These are phyloP conservation scores for Epirrita christyi DNA, from an alignment of 2,888 invertebrate species.

Conservation along the genomic window DNA sequence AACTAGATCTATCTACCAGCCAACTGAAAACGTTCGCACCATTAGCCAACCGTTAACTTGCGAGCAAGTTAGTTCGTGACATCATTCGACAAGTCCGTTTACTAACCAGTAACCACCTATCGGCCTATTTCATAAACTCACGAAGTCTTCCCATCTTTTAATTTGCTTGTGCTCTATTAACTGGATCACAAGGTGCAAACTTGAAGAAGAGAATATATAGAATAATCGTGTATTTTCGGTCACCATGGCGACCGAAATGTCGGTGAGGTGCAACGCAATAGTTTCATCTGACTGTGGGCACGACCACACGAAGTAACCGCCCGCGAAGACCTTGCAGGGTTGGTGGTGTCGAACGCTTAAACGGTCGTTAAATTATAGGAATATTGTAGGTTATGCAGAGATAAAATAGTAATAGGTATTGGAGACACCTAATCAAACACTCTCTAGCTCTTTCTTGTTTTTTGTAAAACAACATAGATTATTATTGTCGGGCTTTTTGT, in stretches of 20 bases:
- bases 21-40: constrained; percentile 41
- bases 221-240: constrained; percentile 67
- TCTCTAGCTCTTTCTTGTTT: no score
- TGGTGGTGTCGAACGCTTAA: constrained; percentile 30
- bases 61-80: constrained; percentile 57
- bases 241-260: constrained; percentile 75
- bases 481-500: no score
- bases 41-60: constrained; percentile 45
- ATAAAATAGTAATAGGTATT: no score
- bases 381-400: no score
- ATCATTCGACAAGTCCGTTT: constrained; percentile 47
- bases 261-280: constrained; percentile 76
- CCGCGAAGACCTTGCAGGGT: constrained; percentile 63
- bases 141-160: constrained; percentile 45
- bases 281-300: constrained; percentile 72
- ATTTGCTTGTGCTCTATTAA: constrained; percentile 8
- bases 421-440: no score
- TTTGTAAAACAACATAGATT: no score
- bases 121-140: constrained; percentile 64
- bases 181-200: background rate
- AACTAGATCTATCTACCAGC: background rate
- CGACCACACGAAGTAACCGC: constrained; percentile 73
- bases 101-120: constrained; percentile 45
- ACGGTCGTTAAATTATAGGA: constrained; percentile 1
- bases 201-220: constrained; percentile 19